Conservation (phyloP, 1,140 invertebrate genomes). For the Phenacoccus solenopsis region DNA sequence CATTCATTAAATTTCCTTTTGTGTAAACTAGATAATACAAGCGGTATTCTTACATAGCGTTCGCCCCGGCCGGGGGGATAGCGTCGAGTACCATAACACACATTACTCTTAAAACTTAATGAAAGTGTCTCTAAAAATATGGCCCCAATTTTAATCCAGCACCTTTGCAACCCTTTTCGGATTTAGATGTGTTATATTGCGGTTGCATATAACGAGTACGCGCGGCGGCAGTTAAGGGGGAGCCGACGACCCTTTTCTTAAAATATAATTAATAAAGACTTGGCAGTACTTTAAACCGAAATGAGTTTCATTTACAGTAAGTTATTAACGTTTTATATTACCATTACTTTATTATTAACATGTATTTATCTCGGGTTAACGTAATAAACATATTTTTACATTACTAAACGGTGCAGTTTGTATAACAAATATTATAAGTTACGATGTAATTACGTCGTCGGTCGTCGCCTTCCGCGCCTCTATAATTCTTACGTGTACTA, state of each 20-base stretch:
- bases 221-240: background rate
- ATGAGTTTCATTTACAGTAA: constrained; percentile 14
- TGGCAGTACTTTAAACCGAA: constrained; percentile 9
- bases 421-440: background rate
- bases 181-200: constrained; percentile 4
- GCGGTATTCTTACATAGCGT: background rate
- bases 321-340: constrained; percentile 16
- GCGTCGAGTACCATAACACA: background rate
- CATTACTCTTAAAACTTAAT: constrained; percentile 13
- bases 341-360: constrained; percentile 16
- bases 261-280: constrained; percentile 17
- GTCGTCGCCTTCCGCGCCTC: too few species aligned
- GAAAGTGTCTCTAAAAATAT: constrained; percentile 16
- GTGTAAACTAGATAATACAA: background rate
- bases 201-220: background rate
- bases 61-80: background rate
- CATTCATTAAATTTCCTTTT: background rate
- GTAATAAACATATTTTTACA: constrained; percentile 17
- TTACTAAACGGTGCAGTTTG: constrained; percentile 15
- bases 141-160: constrained; percentile 12
- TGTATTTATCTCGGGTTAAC: constrained; percentile 1
- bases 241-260: constrained; percentile 1
- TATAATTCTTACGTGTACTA: too few species aligned
- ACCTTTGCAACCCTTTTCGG: constrained; percentile 14
- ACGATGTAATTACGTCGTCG: background rate